Percentiles rank a stretch among this genome's conserved stretches.
phyloP scores from a whole-genome alignment of 2,113 vertebrate genomes.

The Dasyprocta punctata region DNA sequence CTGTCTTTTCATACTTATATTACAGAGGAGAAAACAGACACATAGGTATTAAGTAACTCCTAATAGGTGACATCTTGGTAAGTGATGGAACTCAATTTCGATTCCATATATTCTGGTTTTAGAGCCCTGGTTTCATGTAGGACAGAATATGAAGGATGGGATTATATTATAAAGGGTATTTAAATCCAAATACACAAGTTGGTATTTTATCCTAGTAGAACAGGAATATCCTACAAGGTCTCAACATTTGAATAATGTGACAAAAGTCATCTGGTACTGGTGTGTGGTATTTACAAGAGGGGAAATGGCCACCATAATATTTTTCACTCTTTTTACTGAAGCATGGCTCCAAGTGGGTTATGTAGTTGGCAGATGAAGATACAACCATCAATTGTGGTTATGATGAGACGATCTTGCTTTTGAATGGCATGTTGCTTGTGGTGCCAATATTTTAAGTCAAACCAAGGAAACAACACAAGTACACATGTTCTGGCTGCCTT shows the following conservation, averaged over 20 bases:
- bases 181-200: not conserved
- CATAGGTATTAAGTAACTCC: not conserved
- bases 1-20: not conserved
- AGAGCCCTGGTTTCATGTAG: not conserved
- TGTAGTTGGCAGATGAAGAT: not conserved
- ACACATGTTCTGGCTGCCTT: not conserved
- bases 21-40: not conserved
- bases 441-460: constrained; percentile 37
- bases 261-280: not conserved
- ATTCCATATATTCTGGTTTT: not conserved
- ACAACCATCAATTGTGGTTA: not conserved
- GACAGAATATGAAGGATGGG: not conserved
- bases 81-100: not conserved
- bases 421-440: not conserved
- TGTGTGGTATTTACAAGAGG: not conserved
- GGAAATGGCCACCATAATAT: not conserved
- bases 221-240: constrained; percentile 8
- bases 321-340: not conserved
- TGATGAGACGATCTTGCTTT: not conserved
- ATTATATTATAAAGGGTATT: not conserved
- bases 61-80: not conserved
- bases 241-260: constrained; percentile 34
- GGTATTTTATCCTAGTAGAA: not conserved
- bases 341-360: not conserved
- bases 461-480: not conserved